Conservation (phyloP, 2,113 vertebrate species). For the Protomyctophum bolini region DNA sequence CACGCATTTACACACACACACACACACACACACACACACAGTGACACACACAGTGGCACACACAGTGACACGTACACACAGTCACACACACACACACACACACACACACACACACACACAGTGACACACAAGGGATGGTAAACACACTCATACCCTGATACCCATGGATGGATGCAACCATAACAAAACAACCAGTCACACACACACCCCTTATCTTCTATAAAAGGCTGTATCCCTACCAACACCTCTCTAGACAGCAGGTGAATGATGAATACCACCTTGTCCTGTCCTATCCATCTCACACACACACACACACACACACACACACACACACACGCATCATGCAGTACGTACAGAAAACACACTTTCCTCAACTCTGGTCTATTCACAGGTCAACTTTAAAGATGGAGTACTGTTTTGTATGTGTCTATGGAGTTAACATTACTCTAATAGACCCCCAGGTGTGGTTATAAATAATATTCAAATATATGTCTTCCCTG, state of each 20-base stretch:
- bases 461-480: too few species aligned
- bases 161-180: not conserved
- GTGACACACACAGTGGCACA: too few species aligned
- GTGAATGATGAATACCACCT: conserved; percentile 60
- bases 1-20: conserved; percentile 8
- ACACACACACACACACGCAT: too few species aligned
- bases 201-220: not conserved
- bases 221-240: conserved; percentile 18
- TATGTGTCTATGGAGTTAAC: too few species aligned
- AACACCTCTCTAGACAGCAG: conserved; percentile 62
- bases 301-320: conserved; percentile 7
- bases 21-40: conserved; percentile 11
- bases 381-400: conserved; percentile 29
- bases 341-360: not conserved
- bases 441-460: too few species aligned
- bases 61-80: not conserved
- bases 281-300: conserved; percentile 26
- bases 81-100: not conserved
- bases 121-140: not conserved
- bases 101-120: not conserved
- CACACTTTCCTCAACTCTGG: conserved; percentile 1
- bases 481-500: too few species aligned
- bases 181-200: not conserved
- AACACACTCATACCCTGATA: too few species aligned
- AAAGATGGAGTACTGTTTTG: too few species aligned